These are phyloP conservation scores for Meiosimyza platycephala DNA, from an alignment of 2,888 invertebrate species.

Conservation along the genomic window DNA sequence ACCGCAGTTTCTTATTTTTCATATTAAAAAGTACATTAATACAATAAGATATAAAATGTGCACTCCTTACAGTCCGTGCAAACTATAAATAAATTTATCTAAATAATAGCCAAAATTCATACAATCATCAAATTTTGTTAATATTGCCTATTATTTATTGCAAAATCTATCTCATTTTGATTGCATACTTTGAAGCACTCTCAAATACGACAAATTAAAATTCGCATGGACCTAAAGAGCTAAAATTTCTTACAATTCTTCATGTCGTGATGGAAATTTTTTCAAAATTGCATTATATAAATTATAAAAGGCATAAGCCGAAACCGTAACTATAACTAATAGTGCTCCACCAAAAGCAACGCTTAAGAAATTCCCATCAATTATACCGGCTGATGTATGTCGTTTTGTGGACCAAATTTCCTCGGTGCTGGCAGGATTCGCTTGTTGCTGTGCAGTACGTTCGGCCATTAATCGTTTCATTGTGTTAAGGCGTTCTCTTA, in stretches of 20 bases:
- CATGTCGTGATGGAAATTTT: constrained; percentile 84
- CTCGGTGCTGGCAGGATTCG: constrained; percentile 62
- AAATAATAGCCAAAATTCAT: too few species aligned
- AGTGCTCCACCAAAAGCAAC: constrained; percentile 85
- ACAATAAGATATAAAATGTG: too few species aligned
- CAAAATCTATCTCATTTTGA: too few species aligned
- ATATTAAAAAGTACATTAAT: too few species aligned
- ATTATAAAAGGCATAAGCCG: constrained; percentile 87
- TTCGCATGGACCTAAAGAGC: too few species aligned
- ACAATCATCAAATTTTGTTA: too few species aligned
- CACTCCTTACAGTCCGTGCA: too few species aligned
- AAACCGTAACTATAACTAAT: constrained; percentile 82
- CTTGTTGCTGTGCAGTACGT: constrained; percentile 69
- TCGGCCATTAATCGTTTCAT: constrained; percentile 88
- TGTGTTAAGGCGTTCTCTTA: constrained; percentile 79
- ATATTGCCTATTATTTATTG: too few species aligned
- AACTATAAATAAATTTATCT: too few species aligned
- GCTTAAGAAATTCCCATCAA: constrained; percentile 82
- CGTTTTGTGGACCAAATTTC: constrained; percentile 64
- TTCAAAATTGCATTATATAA: constrained; percentile 83
- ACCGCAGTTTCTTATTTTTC: too few species aligned
- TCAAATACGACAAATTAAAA: too few species aligned
- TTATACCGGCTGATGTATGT: constrained; percentile 72
- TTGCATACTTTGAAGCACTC: too few species aligned
- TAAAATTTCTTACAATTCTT: constrained; percentile 74